phyloP scores from a whole-genome alignment of 2,113 vertebrate genomes.

The Sinocyclocheilus grahami region DNA sequence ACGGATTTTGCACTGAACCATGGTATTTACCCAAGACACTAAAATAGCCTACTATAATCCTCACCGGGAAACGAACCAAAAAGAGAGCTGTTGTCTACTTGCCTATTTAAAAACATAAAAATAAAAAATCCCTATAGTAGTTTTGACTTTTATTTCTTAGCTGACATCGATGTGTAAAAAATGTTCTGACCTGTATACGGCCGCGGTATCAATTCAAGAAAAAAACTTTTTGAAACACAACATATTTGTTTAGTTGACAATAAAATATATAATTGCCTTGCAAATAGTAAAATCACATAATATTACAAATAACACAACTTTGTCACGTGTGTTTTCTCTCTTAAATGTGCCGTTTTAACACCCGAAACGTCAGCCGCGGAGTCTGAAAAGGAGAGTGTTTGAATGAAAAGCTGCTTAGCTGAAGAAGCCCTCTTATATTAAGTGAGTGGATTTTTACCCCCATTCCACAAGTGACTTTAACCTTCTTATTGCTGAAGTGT shows the following conservation, averaged over 20 bases:
- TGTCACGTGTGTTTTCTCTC: slow-evolving; percentile 41
- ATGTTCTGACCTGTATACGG: not conserved
- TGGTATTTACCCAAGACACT: slow-evolving; percentile 79
- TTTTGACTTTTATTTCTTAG: not conserved
- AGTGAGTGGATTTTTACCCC: slow-evolving; percentile 78
- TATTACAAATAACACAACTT: not conserved
- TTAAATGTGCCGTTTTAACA: slow-evolving; percentile 60
- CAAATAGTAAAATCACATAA: not conserved
- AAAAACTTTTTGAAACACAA: not conserved
- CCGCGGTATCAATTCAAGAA: not conserved
- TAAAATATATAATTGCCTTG: not conserved
- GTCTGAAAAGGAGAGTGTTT: slow-evolving; percentile 73
- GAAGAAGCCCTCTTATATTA: slow-evolving; percentile 81
- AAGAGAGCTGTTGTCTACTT: not conserved
- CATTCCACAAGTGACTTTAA: slow-evolving; percentile 81
- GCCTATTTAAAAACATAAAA: not conserved
- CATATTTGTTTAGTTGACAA: not conserved
- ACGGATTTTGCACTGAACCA: slow-evolving; percentile 69
- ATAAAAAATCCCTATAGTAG: no score
- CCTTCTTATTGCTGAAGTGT: slow-evolving; percentile 75
- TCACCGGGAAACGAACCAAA: not conserved
- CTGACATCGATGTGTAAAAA: not conserved
- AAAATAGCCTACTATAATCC: slow-evolving; percentile 67
- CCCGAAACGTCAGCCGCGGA: slow-evolving; percentile 65
- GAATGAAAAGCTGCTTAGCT: slow-evolving; percentile 78